Base-by-base conservation (phyloP, 2,797 vertebrate species). In the Typhlichthys eigenmanni region DNA sequence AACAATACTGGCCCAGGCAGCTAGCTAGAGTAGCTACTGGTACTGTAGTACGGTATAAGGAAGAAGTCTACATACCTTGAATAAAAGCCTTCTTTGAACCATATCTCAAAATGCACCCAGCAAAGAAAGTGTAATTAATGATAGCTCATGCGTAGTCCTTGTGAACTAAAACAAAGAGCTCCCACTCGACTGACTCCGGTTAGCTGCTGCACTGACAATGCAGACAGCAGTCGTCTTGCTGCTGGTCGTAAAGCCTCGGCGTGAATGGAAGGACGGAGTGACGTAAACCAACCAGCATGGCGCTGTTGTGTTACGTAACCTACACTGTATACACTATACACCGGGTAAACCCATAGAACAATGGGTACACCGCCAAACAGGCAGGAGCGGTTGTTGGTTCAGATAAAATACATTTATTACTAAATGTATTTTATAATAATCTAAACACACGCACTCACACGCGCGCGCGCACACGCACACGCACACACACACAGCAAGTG, bases 61-160 rank as follows among this genome's bases (percentile, higher is more conserved):
- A 43, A 16, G 1, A 16, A 6, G 32, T 43, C 5, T 52, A 14
- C 83, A 81, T 83, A 90, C 89, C 87, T 76, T 72, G 24, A 58
- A 58, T 49, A 50, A 19, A 32, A 59, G 32, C 64, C 73, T 71
- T 12, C 56, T 73, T 61, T 82, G 80, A 76, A 61, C 86, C 87
- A 87, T 87, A 61, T 79, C 80, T 74, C 43, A 60, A 46, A 77
- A 57, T 48, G 32, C 46, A 47, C 43, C 50, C 50, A 62, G 66
- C 29, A 50, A 66, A 46, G 53, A 61, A 69, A 66, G 12, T 9
- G 47, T 59, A 48, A n/a, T 5, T 13, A 11, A 47, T 1, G 6
- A 43, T 11, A 2, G 12, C 19, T 14, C 47, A 8, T 34, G 47
- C 1, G 24, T 3, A 38, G 19, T 29, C 46, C 17, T 47, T 0